phyloP scores from a whole-genome alignment of 1,140 invertebrate species.

The Melitaea cinxia region DNA sequence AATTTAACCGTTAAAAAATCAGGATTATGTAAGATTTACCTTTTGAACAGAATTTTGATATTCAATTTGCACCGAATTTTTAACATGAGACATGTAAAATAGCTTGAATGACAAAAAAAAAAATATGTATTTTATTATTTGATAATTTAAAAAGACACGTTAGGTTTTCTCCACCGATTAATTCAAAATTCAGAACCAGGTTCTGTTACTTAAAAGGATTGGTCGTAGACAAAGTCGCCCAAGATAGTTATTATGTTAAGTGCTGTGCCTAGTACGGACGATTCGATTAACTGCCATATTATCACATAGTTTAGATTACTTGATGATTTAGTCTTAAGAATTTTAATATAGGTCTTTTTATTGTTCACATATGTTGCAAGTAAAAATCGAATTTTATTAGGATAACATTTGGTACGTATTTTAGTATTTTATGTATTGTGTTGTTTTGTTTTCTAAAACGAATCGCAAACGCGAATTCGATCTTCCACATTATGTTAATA shows the following conservation, averaged over 20 bases:
- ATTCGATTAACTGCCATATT: conserved; percentile 81
- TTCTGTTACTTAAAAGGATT: conserved; percentile 62
- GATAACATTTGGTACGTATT: conserved; percentile 62
- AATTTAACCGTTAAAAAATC: conserved; percentile 29
- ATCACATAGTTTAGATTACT: conserved; percentile 79
- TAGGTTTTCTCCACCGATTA: conserved; percentile 75
- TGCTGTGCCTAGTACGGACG: conserved; percentile 72
- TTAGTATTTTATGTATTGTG: conserved; percentile 53
- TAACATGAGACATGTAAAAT: background rate
- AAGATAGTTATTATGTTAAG: conserved; percentile 50
- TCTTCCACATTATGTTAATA: conserved; percentile 57
- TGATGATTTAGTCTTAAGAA: conserved; percentile 68
- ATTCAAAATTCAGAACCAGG: conserved; percentile 74
- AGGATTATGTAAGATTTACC: conserved; percentile 24
- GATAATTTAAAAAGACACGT: conserved; percentile 22
- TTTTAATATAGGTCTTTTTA: conserved; percentile 69
- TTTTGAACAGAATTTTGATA: conserved; percentile 23
- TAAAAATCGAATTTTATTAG: conserved; percentile 76
- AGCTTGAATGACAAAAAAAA: conserved; percentile 14
- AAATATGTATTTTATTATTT: conserved; percentile 25
- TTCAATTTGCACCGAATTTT: conserved; percentile 32
- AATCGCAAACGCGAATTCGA: conserved; percentile 49
- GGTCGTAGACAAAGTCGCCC: conserved; percentile 63
- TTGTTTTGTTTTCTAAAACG: conserved; percentile 59
- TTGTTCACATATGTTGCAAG: conserved; percentile 68